Conservation (phyloP, 2,888 invertebrate genomes). For the Teleiodes luculella region DNA sequence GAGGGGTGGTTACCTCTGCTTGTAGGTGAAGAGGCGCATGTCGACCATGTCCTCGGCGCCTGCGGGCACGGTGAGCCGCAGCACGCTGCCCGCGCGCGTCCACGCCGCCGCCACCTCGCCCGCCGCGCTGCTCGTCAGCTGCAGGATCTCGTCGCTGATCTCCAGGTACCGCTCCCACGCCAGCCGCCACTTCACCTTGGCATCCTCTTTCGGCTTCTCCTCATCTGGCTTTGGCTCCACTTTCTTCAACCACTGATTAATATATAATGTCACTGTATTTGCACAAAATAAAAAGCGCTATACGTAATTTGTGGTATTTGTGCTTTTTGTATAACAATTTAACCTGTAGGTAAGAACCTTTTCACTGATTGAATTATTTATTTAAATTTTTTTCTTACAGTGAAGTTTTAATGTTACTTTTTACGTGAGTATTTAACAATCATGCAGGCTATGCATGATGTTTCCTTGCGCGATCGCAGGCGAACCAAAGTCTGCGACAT, state of each 20-base stretch:
- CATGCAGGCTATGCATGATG: too few species aligned
- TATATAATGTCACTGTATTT: background rate
- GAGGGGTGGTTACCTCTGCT: slow-evolving; percentile 44
- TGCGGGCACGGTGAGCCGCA: slow-evolving; percentile 38
- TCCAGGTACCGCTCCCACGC: slow-evolving; percentile 39
- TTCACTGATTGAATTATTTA: too few species aligned
- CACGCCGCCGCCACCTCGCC: slow-evolving; percentile 48
- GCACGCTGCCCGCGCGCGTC: slow-evolving; percentile 53
- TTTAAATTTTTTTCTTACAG: too few species aligned
- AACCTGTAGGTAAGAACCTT: too few species aligned
- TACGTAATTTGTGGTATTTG: too few species aligned
- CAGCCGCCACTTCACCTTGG: slow-evolving; percentile 46
- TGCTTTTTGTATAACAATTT: too few species aligned
- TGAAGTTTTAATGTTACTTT: too few species aligned
- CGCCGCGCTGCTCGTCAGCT: slow-evolving; percentile 48
- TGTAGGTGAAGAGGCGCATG: slow-evolving; percentile 47
- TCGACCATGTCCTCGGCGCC: slow-evolving; percentile 54
- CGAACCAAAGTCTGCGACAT: too few species aligned
- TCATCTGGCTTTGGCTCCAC: slow-evolving; percentile 4
- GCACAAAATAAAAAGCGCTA: too few species aligned
- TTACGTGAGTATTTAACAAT: too few species aligned
- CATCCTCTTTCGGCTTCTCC: background rate
- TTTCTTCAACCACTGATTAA: slow-evolving; percentile 54
- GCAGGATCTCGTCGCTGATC: slow-evolving; percentile 39
- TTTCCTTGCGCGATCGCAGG: too few species aligned